These are phyloP conservation scores for Dendrolimus pini DNA, from an alignment of 2,888 invertebrate genomes.

Conservation along the genomic window DNA sequence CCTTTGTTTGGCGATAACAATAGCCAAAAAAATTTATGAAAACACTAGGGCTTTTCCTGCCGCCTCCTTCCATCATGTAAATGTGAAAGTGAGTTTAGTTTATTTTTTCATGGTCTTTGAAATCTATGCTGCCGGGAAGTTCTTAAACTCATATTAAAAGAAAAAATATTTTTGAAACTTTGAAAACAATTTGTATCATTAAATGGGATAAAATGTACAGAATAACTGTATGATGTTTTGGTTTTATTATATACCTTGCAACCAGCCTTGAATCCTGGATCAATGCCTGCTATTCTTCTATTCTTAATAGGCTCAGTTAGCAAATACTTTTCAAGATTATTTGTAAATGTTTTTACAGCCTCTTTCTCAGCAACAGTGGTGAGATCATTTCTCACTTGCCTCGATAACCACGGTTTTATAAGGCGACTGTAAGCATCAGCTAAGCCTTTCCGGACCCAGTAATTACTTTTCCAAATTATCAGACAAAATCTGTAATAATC, in stretches of 20 bases:
- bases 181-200: too few relatives aligned
- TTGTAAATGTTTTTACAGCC: slow-evolving; percentile 89
- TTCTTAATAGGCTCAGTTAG: slow-evolving; percentile 89
- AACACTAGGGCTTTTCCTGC: too few relatives aligned
- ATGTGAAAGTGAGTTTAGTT: too few relatives aligned
- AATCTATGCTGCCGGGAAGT: too few relatives aligned
- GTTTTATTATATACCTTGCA: slow-evolving; percentile 80
- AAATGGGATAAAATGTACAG: too few relatives aligned
- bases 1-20: too few relatives aligned
- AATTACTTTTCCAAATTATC: slow-evolving; percentile 49
- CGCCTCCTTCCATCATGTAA: too few relatives aligned
- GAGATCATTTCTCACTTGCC: slow-evolving; percentile 84
- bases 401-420: slow-evolving; percentile 79
- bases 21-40: too few relatives aligned
- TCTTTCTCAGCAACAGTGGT: slow-evolving; percentile 87
- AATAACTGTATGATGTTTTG: too few relatives aligned
- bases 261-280: slow-evolving; percentile 93
- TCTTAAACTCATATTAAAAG: too few relatives aligned
- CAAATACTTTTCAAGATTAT: slow-evolving; percentile 89
- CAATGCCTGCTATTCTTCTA: slow-evolving; percentile 87
- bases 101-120: too few relatives aligned
- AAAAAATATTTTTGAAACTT: too few relatives aligned
- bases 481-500: slow-evolving; percentile 47
- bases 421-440: slow-evolving; percentile 60
- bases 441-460: slow-evolving; percentile 59